Base-by-base conservation (phyloP, 2,113 vertebrate species). In the Megaceryle torquata region DNA sequence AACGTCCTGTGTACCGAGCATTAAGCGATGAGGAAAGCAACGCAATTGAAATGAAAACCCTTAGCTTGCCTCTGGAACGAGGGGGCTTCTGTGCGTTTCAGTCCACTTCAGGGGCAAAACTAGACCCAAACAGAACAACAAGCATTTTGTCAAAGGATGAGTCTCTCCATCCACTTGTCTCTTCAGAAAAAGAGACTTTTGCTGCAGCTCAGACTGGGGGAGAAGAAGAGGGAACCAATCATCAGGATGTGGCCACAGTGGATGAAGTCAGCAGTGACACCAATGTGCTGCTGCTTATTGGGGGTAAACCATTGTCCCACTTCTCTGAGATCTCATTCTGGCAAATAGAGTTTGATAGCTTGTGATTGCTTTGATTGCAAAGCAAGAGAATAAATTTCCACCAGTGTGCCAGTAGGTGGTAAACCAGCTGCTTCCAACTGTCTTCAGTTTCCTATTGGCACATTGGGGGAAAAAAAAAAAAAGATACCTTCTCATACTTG, bases 21-120 rank as follows among this genome's bases (percentile, higher is more conserved):
- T 16, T 88, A 15, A 18, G 80, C 69, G 77, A 43, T 0, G 37
- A 93, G n/a, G 71, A 31, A 17, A 80, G 65, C n/a, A 22, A 48
- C 0, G 83, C 88, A 4, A 98, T 99, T 1, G 99, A 99, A 94
- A 98, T 99, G 97, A 95, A 98, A 94, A 98, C 98, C 4, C 98
- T 99, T 14, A 80, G 64, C 88, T 82, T 46, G 35, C 48, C 85
- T 5, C 69, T 65, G 74, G 17, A 93, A 65, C 43, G 93, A 69
- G 65, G 13, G 4, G 53, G 35, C 41, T 78, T 86, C 26, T 59
- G 46, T 74, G 75, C 90, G 0, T 81, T 76, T 56, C 91, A 94
- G 13, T 81, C 93, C 65, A 77, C 81, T 54, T 69, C 60, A 6
- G 77, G 89, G 61, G 4, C 88, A 76, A 75, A 95, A 41, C 89